phyloP scores from a whole-genome alignment of 2,113 vertebrate genomes.

The Notarius quadriscutis region DNA sequence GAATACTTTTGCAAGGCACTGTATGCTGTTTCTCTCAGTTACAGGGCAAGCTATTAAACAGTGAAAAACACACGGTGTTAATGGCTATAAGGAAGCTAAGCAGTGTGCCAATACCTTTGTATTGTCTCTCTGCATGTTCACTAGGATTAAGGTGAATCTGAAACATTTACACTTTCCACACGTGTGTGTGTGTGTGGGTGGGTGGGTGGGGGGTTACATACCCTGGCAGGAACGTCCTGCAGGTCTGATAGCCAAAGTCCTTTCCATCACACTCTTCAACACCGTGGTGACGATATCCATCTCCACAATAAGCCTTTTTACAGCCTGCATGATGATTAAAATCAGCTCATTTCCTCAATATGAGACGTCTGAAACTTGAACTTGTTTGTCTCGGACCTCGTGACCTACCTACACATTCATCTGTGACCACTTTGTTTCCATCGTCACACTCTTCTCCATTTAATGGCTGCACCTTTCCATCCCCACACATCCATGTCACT shows the following conservation, averaged over 20 bases:
- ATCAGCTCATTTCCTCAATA: background rate
- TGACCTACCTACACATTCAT: conserved; percentile 89
- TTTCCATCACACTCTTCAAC: conserved; percentile 93
- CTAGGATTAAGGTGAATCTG: background rate
- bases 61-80: too few species aligned
- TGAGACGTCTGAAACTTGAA: background rate
- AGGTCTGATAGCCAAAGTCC: conserved; percentile 94
- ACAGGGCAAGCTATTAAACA: too few species aligned
- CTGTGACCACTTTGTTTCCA: conserved; percentile 80
- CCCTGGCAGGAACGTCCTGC: conserved; percentile 81
- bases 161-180: too few species aligned
- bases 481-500: conserved; percentile 79
- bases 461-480: conserved; percentile 82
- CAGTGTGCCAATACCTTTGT: too few species aligned
- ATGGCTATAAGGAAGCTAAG: too few species aligned
- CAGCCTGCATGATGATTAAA: conserved; percentile 74
- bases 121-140: too few species aligned
- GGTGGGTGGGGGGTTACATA: background rate
- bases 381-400: background rate
- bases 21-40: too few species aligned
- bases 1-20: too few species aligned
- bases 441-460: conserved; percentile 92
- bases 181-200: background rate
- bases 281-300: conserved; percentile 85
- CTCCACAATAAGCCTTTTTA: conserved; percentile 90